These are phyloP conservation scores for Temnothorax curvispinosus DNA, from an alignment of 1,140 invertebrate genomes.

Conservation along the genomic window DNA sequence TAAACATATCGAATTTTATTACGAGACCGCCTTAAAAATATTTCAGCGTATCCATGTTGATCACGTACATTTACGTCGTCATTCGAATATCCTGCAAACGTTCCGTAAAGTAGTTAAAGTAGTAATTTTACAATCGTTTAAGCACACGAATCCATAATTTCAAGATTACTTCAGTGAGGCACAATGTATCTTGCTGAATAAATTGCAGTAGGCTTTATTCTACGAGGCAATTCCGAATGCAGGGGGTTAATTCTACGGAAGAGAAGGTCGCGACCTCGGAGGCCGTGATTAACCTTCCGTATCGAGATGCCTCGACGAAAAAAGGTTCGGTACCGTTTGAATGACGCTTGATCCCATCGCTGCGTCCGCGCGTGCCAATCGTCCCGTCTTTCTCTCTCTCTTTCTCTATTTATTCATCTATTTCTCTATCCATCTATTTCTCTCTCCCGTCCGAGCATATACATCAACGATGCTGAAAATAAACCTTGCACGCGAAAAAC, in stretches of 20 bases:
- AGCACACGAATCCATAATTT: not conserved
- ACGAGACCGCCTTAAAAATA: not conserved
- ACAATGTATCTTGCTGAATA: constrained; percentile 8
- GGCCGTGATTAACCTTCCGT: constrained; percentile 36
- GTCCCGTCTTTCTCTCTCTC: constrained; percentile 39
- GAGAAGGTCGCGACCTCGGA: constrained; percentile 22
- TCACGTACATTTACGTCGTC: not conserved
- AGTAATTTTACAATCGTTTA: constrained; percentile 1
- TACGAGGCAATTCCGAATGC: not conserved
- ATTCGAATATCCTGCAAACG: not conserved
- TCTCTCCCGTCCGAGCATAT: constrained; percentile 73
- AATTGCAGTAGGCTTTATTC: not conserved
- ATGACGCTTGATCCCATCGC: constrained; percentile 41
- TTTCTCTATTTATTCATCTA: constrained; percentile 84
- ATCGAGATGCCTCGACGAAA: constrained; percentile 17
- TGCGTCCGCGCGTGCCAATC: not conserved
- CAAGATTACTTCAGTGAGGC: constrained; percentile 3
- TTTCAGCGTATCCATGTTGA: not conserved
- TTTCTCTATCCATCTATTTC: constrained; percentile 43
- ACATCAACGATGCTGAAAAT: constrained; percentile 44
- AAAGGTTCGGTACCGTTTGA: constrained; percentile 36
- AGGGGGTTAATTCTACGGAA: constrained; percentile 40
- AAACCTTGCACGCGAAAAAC: constrained; percentile 56
- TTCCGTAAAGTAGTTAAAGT: no score
- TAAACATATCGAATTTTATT: not conserved